phyloP scores from a whole-genome alignment of 2,113 vertebrate species.

The Grus americana region DNA sequence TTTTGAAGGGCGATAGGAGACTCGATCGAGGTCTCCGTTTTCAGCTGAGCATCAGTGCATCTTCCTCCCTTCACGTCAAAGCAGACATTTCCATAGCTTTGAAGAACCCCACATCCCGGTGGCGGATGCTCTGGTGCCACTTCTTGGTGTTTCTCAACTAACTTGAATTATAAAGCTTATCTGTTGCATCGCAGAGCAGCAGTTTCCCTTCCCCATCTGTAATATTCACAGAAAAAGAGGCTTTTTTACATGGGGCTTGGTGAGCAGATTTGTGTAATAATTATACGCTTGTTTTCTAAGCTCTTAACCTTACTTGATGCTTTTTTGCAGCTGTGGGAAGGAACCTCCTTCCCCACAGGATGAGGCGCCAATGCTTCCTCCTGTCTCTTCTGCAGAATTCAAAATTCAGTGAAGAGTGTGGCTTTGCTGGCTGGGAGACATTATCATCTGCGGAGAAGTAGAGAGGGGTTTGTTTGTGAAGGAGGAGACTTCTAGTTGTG shows the following conservation, averaged over 20 bases:
- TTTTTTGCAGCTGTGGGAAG: background rate
- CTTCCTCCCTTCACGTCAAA: background rate
- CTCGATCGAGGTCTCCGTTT: background rate
- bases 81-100: background rate
- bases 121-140: background rate
- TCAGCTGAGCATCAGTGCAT: background rate
- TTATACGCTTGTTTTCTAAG: background rate
- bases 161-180: background rate
- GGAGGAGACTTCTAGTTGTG: background rate
- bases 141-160: background rate
- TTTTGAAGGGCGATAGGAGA: background rate
- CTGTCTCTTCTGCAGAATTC: background rate
- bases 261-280: background rate
- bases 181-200: background rate
- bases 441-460: background rate
- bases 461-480: background rate
- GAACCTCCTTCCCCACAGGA: background rate
- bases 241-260: background rate
- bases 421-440: background rate
- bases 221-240: background rate
- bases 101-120: background rate
- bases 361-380: fast-evolving
- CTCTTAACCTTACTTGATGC: background rate
- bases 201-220: background rate
- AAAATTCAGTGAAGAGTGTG: background rate